Evolutionary conservation across 2,797 vertebrate genomes (phyloP), one percentile per base, ranked within the genome.

Genomic region (Oryzias sinensis): DNA sequence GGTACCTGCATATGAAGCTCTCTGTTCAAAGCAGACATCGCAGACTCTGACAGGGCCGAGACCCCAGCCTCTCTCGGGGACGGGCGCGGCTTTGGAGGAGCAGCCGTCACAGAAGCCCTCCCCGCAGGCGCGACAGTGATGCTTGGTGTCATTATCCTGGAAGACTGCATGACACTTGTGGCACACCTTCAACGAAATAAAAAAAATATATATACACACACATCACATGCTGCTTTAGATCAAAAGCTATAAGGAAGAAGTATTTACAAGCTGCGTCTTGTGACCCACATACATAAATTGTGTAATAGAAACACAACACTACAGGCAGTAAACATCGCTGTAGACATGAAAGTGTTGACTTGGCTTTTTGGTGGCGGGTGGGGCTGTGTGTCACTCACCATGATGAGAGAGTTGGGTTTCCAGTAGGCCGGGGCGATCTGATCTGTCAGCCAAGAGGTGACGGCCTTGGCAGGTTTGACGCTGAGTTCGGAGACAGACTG

Each of bases 401-500:
- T 77, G 80, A 98, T 96, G 88, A 95, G 93, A 75, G 95, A 96
- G 90, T 99, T 97, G 75, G 95, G 95, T 89, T 93, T 96, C 96
- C 96, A 98, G 90, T 98, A 98, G 80, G 95, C 92, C 20, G 95
- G 97, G 16, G 97, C 95, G 56, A 98, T 97, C 90, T 96, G 95
- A 84, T 98, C 96, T 1, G 95, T 98, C 80, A 97, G 85, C 95
- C 96, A 97, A 62, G 96, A 97, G 9, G 97, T 98, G 87, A 99
- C 95, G 2, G 94, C 96, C 90, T 98, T 99, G 76, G 97, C 96
- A 76, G 97, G 97, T 82, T 97, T 98, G 56, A 98, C 93, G 75
- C 97, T 94, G 71, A 99, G 93, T 89, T 99, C 97, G n/a, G 97
- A 97, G 72, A 99, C 93, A 0, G 97, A 99, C 44, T 99, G 97